Percentiles rank a stretch among this genome's conserved stretches.
These are phyloP conservation scores for Scopus umbretta DNA, from an alignment of 2,113 vertebrate species.

Conservation along the genomic window DNA sequence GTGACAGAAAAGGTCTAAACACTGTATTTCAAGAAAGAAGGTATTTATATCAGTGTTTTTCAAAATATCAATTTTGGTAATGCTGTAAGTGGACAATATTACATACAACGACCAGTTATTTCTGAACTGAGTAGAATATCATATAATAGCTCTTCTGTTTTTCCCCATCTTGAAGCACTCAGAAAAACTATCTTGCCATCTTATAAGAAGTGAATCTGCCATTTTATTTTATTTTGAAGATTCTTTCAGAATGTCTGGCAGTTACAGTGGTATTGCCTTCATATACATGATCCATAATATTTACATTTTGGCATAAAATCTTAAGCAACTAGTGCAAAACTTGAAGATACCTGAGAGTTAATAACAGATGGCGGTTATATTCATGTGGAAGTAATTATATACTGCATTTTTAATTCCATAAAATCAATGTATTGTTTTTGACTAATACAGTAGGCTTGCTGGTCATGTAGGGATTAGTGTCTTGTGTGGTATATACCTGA, in stretches of 20 bases:
- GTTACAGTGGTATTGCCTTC: constrained; percentile 4
- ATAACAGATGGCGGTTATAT: neutral
- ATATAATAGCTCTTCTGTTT: neutral
- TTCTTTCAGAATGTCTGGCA: neutral
- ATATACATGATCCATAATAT: neutral
- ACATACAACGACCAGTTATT: neutral
- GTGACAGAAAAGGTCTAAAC: neutral
- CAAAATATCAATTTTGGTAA: neutral
- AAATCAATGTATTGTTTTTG: neutral
- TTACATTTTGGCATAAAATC: neutral
- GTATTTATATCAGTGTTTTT: neutral
- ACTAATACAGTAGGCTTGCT: neutral
- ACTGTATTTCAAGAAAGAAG: neutral
- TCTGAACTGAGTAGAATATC: constrained; percentile 4
- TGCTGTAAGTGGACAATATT: neutral
- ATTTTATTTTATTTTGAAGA: neutral
- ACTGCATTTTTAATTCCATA: neutral
- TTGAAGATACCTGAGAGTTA: neutral
- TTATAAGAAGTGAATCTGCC: constrained; percentile 30
- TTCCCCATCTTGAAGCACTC: neutral
- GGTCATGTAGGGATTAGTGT: neutral
- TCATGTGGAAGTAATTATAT: neutral
- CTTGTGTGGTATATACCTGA: neutral
- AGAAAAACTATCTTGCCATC: neutral
- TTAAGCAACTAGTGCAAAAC: neutral